Evolutionary conservation across 2,797 vertebrate genomes (phyloP).

Genomic region (Natrix natrix): DNA sequence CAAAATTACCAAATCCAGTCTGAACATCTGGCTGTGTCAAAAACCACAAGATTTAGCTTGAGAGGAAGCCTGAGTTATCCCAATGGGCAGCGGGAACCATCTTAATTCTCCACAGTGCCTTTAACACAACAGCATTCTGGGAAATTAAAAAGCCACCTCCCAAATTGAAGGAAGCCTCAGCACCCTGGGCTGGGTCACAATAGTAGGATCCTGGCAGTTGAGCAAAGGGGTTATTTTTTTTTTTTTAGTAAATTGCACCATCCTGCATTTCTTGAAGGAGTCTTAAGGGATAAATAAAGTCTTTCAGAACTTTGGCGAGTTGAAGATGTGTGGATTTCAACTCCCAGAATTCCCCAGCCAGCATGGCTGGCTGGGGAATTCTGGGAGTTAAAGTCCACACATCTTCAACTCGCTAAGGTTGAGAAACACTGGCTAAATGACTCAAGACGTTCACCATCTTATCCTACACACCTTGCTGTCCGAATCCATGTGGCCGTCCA

Average conservation of each 20-base stretch:
- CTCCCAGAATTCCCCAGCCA: too few species aligned
- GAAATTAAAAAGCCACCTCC: background rate
- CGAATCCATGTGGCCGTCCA: constrained; percentile 75
- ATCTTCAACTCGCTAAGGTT: background rate
- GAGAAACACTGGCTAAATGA: background rate
- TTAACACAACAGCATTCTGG: background rate
- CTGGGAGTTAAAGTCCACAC: background rate
- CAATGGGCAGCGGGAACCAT: background rate
- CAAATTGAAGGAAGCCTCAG: background rate
- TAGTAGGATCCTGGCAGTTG: background rate
- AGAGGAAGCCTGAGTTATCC: background rate
- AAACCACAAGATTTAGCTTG: background rate
- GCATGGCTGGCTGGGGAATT: too few species aligned
- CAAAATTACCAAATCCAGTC: background rate
- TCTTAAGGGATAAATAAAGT: background rate
- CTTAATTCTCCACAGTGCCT: background rate
- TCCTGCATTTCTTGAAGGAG: background rate
- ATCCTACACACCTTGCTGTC: constrained; percentile 77
- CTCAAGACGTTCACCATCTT: background rate
- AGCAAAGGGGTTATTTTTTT: background rate
- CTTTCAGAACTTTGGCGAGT: background rate
- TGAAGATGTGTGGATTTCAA: background rate
- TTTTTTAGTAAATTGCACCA: background rate
- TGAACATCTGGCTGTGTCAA: background rate
- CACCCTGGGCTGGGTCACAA: background rate